Evolutionary conservation across 2,888 invertebrate genomes (phyloP).

Genomic region (Sicus ferrugineus): DNA sequence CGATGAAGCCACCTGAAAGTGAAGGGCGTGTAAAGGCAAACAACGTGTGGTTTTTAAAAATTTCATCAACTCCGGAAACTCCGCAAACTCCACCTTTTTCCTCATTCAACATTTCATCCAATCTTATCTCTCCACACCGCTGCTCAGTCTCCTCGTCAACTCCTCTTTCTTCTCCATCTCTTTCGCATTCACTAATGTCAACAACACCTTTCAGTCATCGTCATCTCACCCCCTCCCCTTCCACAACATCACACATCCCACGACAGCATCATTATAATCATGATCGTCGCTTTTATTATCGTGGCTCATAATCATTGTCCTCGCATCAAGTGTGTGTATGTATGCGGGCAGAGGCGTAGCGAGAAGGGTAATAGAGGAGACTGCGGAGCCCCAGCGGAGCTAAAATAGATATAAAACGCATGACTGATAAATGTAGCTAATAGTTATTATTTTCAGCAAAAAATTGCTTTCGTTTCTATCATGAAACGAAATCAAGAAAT

Average conservation of each 20-base stretch:
- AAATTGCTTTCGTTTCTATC: too few relatives aligned
- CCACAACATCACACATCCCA: conserved; percentile 6
- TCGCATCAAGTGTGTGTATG: conserved; percentile 27
- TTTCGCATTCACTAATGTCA: too few relatives aligned
- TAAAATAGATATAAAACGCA: too few relatives aligned
- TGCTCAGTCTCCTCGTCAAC: too few relatives aligned
- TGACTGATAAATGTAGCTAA: too few relatives aligned
- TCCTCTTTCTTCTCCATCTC: too few relatives aligned
- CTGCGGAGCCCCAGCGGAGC: too few relatives aligned
- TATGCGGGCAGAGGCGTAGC: neutral
- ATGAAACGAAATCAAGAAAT: too few relatives aligned
- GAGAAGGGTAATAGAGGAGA: too few relatives aligned
- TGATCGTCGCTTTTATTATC: conserved; percentile 49
- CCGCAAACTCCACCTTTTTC: neutral
- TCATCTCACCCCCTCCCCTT: too few relatives aligned
- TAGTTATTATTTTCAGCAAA: too few relatives aligned
- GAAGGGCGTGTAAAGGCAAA: conserved; percentile 1
- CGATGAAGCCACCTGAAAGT: neutral
- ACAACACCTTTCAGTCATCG: neutral
- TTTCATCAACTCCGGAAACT: conserved; percentile 45
- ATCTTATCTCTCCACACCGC: too few relatives aligned
- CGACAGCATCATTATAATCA: conserved; percentile 2
- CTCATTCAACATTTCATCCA: neutral
- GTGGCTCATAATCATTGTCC: conserved; percentile 51
- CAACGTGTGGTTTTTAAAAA: neutral